phyloP scores from a whole-genome alignment of 2,113 vertebrate genomes.

The Mesitornis unicolor region DNA sequence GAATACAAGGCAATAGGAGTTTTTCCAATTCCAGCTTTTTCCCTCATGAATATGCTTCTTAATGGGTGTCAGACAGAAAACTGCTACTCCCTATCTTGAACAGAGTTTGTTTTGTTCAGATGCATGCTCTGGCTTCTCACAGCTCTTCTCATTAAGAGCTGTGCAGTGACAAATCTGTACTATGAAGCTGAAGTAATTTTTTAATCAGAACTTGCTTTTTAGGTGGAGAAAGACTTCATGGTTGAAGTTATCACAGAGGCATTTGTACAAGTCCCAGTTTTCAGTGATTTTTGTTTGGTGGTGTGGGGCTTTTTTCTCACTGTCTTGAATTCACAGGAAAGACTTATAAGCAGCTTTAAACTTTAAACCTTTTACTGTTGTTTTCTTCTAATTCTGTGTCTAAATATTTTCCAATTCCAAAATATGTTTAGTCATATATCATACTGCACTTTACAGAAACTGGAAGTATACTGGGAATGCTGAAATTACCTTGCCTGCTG shows the following conservation, averaged over 20 bases:
- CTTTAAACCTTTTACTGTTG: not conserved
- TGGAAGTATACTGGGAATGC: not conserved
- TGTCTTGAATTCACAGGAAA: not conserved
- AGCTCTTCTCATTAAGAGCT: conserved; percentile 58
- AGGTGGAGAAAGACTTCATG: conserved; percentile 68
- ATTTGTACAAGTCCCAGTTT: conserved; percentile 21
- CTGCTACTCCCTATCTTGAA: conserved; percentile 10
- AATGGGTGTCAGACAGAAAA: conserved; percentile 32
- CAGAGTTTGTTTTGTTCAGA: conserved; percentile 71
- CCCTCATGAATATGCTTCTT: conserved; percentile 37
- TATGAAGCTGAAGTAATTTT: conserved; percentile 69
- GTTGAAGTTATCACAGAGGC: conserved; percentile 45
- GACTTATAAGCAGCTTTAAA: not conserved
- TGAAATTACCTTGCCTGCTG: not conserved
- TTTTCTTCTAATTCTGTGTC: not conserved
- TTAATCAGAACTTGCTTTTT: conserved; percentile 53
- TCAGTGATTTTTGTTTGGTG: not conserved
- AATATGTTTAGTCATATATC: not conserved
- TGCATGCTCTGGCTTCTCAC: conserved; percentile 52
- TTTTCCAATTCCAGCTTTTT: conserved; percentile 1
- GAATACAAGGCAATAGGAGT: not conserved
- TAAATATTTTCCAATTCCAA: not conserved
- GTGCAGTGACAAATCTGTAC: conserved; percentile 61
- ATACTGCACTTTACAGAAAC: not conserved
- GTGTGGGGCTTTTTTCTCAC: not conserved